Percentiles rank a stretch among this genome's conserved stretches.
Evolutionary conservation across 2,113 vertebrate genomes (phyloP).

Genomic region (Bujurquina vittata): DNA sequence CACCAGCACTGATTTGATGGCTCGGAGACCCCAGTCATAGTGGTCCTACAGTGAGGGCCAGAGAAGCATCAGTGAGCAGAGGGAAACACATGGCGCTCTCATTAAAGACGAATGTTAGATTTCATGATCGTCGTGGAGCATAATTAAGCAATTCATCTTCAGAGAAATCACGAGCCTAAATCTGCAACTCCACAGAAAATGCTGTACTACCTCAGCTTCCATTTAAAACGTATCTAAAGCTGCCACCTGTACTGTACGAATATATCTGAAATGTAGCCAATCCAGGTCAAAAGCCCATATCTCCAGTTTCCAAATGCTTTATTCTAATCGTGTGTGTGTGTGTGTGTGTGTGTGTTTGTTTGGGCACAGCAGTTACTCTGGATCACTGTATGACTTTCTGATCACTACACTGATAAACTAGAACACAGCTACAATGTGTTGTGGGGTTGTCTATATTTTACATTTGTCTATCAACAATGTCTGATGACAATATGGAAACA

Average conservation of each 20-base stretch:
- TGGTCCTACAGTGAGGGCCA: conserved; percentile 84
- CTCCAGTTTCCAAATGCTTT: too few relatives aligned
- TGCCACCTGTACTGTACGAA: background rate
- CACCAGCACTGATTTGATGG: conserved; percentile 95
- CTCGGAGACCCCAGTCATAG: conserved; percentile 96
- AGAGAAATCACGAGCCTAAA: background rate
- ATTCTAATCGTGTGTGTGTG: too few relatives aligned
- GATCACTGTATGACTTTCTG: background rate
- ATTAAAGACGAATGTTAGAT: background rate
- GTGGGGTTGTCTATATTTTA: background rate
- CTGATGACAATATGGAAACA: background rate
- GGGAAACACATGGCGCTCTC: background rate
- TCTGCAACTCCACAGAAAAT: background rate
- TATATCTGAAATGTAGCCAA: background rate
- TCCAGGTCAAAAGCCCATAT: too few relatives aligned
- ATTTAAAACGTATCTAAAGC: background rate
- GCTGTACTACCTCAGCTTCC: accelerated
- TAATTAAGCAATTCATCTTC: background rate
- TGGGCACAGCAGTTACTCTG: background rate
- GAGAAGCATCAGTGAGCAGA: background rate
- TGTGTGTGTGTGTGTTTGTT: too few relatives aligned
- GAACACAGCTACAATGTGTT: background rate
- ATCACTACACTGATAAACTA: background rate
- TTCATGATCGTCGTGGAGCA: background rate
- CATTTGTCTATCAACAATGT: background rate